A percentile compares a stretch with the other conserved stretches of the same genome.
phyloP scores from a whole-genome alignment of 2,888 invertebrate species.

The Lithophane leautieri region DNA sequence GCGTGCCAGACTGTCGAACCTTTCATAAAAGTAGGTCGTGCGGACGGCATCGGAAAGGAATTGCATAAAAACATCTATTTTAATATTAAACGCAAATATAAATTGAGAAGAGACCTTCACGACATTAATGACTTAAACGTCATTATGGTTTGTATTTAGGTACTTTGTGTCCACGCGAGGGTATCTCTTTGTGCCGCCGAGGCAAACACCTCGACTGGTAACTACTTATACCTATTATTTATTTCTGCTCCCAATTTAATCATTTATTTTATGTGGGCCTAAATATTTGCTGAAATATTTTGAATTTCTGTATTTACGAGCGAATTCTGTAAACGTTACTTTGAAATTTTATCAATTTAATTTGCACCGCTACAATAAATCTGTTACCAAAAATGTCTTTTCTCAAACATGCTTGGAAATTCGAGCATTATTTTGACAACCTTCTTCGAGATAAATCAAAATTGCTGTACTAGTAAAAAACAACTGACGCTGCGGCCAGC shows the following conservation, averaged over 20 bases:
- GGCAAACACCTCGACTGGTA: neutral
- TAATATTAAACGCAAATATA: neutral
- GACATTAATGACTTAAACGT: neutral
- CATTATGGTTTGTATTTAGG: neutral
- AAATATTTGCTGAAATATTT: neutral
- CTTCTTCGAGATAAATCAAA: too few species aligned
- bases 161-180: neutral
- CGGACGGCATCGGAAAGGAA: neutral
- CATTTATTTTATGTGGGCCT: slow-evolving; percentile 2
- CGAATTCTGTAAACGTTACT: neutral
- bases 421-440: too few species aligned
- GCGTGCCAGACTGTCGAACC: slow-evolving; percentile 13
- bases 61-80: neutral
- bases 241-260: slow-evolving; percentile 2
- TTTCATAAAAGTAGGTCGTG: slow-evolving; percentile 4
- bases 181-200: neutral
- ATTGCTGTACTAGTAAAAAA: too few species aligned
- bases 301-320: neutral
- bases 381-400: neutral
- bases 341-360: neutral
- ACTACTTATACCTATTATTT: slow-evolving; percentile 3
- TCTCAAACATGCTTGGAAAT: too few species aligned
- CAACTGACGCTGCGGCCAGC: too few species aligned
- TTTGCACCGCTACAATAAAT: neutral
- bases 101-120: neutral